Evolutionary conservation across 2,888 invertebrate species (phyloP).

Genomic region (Baccha elongata): DNA sequence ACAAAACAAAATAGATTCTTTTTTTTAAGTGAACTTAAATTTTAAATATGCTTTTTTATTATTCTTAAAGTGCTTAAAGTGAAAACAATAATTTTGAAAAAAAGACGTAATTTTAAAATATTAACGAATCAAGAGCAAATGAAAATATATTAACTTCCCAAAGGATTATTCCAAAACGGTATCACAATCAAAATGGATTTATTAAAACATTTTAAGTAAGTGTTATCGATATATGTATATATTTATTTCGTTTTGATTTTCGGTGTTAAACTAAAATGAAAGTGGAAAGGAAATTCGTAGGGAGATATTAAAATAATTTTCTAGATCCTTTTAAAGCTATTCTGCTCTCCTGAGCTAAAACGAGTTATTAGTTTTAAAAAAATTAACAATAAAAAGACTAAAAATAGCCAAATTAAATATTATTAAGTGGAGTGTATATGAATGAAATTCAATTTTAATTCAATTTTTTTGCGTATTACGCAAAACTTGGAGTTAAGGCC

Average conservation of each 20-base stretch:
- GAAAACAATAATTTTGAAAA: not conserved
- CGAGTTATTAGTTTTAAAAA: no score
- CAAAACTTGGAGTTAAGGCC: no score
- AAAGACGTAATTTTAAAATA: not conserved
- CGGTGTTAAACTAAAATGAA: no score
- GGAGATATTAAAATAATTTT: not conserved
- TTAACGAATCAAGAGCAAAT: not conserved
- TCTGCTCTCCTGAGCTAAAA: no score
- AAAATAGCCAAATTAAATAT: no score
- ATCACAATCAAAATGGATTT: conserved; percentile 17
- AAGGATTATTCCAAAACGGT: conserved; percentile 23
- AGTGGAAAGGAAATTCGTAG: not conserved
- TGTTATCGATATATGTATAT: no score
- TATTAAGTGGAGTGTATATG: no score
- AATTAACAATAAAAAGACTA: no score
- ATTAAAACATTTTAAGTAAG: conserved; percentile 8
- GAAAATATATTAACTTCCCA: not conserved
- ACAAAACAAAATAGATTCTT: conserved; percentile 21
- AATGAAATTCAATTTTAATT: no score
- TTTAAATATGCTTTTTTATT: not conserved
- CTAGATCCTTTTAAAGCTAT: no score
- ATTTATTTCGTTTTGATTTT: no score
- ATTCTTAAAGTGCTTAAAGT: not conserved
- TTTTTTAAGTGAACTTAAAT: conserved; percentile 7
- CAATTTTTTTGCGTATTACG: no score